Base-by-base conservation (phyloP, 1,140 invertebrate species). In the Drosophila seguyi region DNA sequence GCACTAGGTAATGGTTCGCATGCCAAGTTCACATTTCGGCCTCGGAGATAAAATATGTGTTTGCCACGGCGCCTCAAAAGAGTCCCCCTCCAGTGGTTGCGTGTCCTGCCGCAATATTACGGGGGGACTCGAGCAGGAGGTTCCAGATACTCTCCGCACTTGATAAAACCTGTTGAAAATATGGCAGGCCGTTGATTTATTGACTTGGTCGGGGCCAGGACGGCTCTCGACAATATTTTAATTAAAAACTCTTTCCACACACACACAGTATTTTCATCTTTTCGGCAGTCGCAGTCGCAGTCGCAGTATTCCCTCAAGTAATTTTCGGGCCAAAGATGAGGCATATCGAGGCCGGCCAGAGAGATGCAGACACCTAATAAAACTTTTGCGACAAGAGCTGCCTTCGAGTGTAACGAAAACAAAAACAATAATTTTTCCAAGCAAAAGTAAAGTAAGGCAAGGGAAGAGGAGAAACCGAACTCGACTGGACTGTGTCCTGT, bases 321-420 rank as follows among this genome's bases (percentile, higher is more conserved):
- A 88, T 88, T 85, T 88, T 83, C 73, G 63, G 74, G 58, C 50
- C 52, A 77, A 50, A 58, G 83, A 61, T 71, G 75, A 74, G 77
- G 74, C 47, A 90, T 85, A 90, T 88, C 78, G 84, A 25, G 34
- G 20, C 34, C 36, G 80, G 85, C 73, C 22, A 47, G 62, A 65
- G 79, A 77, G 75, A 79, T 90, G 85, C 85, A 90, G 86, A 90
- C 85, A 90, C 86, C 85, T 90, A 90, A 90, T 90, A 90, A 90
- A 90, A 90, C 81, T 90, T 88, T 88, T 90, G 65, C 85, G 81
- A 85, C 78, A 90, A 90, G 81, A 52, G 81, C 75, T 45, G 73
- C 63, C 63, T 79, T 90, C 68, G 66, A 88, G 84, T 88, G 86
- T 81, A 81, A 90, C 85, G 77, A 90, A 90, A 90, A 90, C 81